Conservation (phyloP, 2,888 invertebrate species). For the Epiblema foenella region DNA sequence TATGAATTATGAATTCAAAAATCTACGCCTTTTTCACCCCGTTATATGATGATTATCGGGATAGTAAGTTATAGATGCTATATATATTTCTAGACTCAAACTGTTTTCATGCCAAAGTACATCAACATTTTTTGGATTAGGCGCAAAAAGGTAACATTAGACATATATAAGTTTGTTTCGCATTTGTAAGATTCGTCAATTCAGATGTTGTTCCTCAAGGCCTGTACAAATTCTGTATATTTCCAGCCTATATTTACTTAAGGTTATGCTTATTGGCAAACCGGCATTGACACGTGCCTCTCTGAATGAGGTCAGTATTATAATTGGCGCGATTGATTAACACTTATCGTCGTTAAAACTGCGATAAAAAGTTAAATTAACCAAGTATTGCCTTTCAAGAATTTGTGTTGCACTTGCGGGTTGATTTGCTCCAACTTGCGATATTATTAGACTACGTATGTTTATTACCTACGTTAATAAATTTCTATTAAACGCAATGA, state of each 20-base stretch:
- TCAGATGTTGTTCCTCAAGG: neutral
- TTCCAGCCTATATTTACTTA: slow-evolving; percentile 7
- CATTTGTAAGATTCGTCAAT: neutral
- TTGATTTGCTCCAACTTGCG: neutral
- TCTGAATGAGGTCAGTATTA: slow-evolving; percentile 11
- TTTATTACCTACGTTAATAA: too few relatives aligned
- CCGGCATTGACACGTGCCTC: slow-evolving; percentile 14
- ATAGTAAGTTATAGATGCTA: too few relatives aligned
- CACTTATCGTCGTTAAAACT: neutral
- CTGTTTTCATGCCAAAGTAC: neutral
- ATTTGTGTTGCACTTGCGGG: neutral
- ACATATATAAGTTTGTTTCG: neutral
- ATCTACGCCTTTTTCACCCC: neutral
- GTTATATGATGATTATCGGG: neutral
- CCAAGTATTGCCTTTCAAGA: neutral
- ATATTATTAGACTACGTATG: too few relatives aligned
- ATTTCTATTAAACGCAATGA: too few relatives aligned
- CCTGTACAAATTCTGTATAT: neutral
- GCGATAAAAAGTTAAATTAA: neutral
- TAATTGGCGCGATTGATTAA: neutral
- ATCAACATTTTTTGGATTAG: neutral
- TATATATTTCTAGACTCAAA: neutral
- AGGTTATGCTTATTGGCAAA: slow-evolving; percentile 21
- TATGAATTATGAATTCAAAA: too few relatives aligned
- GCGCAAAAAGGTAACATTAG: neutral